Evolutionary conservation across 2,113 vertebrate species (phyloP), one percentile per base, ranked within the genome.

Genomic region (Callospermophilus lateralis): DNA sequence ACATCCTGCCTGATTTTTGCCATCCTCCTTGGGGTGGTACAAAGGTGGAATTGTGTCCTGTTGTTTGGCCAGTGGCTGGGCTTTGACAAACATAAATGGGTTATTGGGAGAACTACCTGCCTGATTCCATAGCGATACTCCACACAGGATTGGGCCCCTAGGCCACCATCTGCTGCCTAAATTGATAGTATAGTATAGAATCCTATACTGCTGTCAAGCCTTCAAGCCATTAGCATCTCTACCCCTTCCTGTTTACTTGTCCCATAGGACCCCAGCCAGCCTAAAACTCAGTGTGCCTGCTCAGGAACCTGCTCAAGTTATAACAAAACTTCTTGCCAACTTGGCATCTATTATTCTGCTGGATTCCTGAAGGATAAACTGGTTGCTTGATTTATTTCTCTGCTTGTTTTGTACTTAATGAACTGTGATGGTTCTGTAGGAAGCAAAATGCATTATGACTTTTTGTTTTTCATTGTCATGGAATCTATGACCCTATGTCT

Each of bases 391-490:
- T 88, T 79, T 93, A 51, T n/a, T 89, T 79, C 95, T 67, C 73
- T 92, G n/a, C n/a, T 76, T 91, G 55, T 87, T 90, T 96, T 76
- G 70, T 45, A 61, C 63, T 93, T 84, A 89, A 89, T 53, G 72
- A 87, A 51, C 30, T 92, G 51, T 67, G 67, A 39, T 48, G 67
- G 13, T 70, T 74, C 42, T 65, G 15, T 32, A 89, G 58, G 72
- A 85, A 78, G 42, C 74, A 96, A 92, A 89, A n/a, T 94, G 84
- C 39, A 68, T 67, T 73, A 15, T 12, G 26, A 76, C 30, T 90
- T 97, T 79, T 90, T 76, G 48, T 85, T 90, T 95, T 88, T 89
- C 12, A 37, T 24, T 90, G 67, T 32, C 42, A 32, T 61, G 67
- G 76, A 76, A 84, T 81, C 91, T 91, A 81, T 86, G 84, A 34